These are phyloP conservation scores for Rissa tridactyla DNA, from an alignment of 2,113 vertebrate genomes.

Conservation along the genomic window DNA sequence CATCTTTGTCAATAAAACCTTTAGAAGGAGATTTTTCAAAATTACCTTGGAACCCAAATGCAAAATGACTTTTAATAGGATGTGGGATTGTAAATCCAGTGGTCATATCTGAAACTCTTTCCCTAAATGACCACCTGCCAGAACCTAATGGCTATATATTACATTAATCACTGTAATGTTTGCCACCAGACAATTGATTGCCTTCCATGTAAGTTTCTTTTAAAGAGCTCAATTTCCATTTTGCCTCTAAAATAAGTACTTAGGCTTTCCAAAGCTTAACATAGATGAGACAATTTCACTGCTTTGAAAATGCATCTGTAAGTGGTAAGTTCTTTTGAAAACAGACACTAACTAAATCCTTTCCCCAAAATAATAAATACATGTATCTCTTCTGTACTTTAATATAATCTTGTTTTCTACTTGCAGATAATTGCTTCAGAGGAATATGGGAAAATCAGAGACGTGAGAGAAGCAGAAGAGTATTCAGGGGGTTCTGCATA, in stretches of 20 bases:
- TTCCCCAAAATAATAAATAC: neutral
- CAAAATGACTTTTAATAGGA: neutral
- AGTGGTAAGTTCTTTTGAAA: neutral
- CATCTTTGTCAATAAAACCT: neutral
- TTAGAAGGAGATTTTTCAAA: neutral
- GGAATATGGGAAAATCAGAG: conserved; percentile 13
- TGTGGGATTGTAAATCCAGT: neutral
- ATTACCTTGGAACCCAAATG: neutral
- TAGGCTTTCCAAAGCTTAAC: neutral
- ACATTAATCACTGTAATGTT: neutral
- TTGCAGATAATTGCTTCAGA: conserved; percentile 63
- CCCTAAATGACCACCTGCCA: neutral
- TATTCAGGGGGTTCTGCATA: conserved; percentile 49
- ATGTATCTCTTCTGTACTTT: neutral
- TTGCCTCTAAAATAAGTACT: neutral
- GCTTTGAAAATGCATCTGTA: neutral
- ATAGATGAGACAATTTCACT: neutral
- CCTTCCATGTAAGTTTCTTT: neutral
- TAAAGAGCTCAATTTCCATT: neutral
- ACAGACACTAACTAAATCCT: neutral
- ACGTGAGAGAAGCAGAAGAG: conserved; percentile 59
- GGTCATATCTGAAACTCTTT: neutral
- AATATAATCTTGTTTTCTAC: neutral
- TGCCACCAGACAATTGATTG: neutral
- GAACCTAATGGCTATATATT: neutral